A percentile compares a stretch with the other conserved stretches of the same genome.
Evolutionary conservation across 1,140 invertebrate genomes (phyloP).

Genomic region (Drosophila nannoptera): DNA sequence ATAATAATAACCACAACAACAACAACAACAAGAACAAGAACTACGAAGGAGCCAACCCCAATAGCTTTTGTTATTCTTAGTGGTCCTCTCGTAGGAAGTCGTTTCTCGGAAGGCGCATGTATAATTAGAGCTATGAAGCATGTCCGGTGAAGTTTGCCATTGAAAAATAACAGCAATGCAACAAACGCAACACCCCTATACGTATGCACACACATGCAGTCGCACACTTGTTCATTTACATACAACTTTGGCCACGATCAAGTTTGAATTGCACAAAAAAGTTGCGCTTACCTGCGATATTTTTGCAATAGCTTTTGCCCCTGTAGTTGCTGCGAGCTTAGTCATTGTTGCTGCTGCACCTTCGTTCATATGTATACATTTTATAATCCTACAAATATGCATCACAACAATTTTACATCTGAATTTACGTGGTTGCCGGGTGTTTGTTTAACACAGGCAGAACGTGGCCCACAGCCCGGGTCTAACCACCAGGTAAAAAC

Average conservation of each 20-base stretch:
- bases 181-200: constrained; percentile 21
- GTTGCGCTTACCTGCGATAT: constrained; percentile 40
- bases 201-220: constrained; percentile 24
- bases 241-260: constrained; percentile 6
- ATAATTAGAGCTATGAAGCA: constrained; percentile 78
- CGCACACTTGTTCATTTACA: not conserved
- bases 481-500: constrained; percentile 28
- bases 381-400: constrained; percentile 72
- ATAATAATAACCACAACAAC: constrained; percentile 25
- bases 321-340: constrained; percentile 19
- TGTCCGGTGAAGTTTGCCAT: constrained; percentile 77
- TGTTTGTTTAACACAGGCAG: constrained; percentile 31
- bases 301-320: constrained; percentile 32
- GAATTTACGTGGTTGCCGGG: constrained; percentile 47
- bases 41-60: constrained; percentile 18
- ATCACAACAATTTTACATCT: constrained; percentile 45
- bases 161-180: constrained; percentile 59
- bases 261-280: constrained; percentile 51
- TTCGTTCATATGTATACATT: constrained; percentile 61
- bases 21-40: constrained; percentile 30
- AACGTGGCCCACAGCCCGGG: constrained; percentile 7
- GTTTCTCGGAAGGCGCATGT: constrained; percentile 72
- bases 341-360: constrained; percentile 16
- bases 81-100: constrained; percentile 55
- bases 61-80: constrained; percentile 44